Base-by-base conservation (phyloP, 1,140 invertebrate species). In the Drosophila parvula region DNA sequence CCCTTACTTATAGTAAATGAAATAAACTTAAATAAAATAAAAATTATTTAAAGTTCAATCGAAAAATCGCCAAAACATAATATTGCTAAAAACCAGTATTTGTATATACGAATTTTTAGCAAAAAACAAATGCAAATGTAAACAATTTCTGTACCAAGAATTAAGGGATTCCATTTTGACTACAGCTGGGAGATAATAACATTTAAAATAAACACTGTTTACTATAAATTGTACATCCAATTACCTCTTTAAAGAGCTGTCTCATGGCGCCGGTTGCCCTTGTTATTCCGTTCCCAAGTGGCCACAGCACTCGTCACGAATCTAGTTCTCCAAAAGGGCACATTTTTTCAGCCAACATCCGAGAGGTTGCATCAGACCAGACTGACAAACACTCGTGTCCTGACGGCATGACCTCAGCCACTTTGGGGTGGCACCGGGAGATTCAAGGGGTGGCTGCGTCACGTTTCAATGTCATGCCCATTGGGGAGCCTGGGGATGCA, bases 381-480 rank as follows among this genome's bases (percentile, higher is more conserved):
- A 69, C 34, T 45, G 70, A 30, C 67, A 65, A 43, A 40, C 34
- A 45, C 38, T 47, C 71, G 59, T 27, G 8, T 58, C 59, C 45
- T 36, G 50, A 36, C 74, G 44, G 48, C 78, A 79, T 79, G 76
- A 79, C 75, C 83, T 85, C 70, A 86, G 57, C 45, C 59, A 55
- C 59, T 65, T 55, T 44, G 11, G 59, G 53, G 48, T 58, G 59
- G 70, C 18, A 18, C 16, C 12, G 38, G 57, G 58, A 27, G 50
- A 34, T 18, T 36, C 43, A 60, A 2, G 63, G 40, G 73, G 56
- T 57, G 81, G 48, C 53, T 83, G 76, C 82, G 82, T 86, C 83
- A 86, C 61, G 64, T 83, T 83, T 83, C 77, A 81, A 86, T 86
- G 82, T 81, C 82, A 86, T 81, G 75, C 75, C 70, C 69, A 78